A percentile compares a stretch with the other conserved stretches of the same genome.
Conservation (phyloP, 1,140 invertebrate genomes). For the Pygmarrhopalites habei region DNA sequence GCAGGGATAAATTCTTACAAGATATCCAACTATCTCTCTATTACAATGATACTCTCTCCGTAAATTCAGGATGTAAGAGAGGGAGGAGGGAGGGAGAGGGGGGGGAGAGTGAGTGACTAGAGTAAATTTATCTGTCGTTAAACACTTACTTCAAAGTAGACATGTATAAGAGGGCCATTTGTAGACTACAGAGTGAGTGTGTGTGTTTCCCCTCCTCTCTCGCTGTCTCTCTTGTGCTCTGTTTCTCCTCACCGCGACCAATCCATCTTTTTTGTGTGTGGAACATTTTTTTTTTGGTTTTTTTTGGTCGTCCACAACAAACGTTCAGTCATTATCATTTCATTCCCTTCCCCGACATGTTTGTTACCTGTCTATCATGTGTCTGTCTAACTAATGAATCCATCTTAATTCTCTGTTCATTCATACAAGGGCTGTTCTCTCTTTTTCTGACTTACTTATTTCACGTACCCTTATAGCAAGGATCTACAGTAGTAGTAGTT, state of each 20-base stretch:
- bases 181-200: too few species aligned
- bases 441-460: not conserved
- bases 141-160: too few species aligned
- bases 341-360: conserved; percentile 2
- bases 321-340: conserved; percentile 2
- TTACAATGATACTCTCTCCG: too few species aligned
- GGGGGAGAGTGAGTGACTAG: too few species aligned
- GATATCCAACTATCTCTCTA: too few species aligned
- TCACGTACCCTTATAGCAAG: not conserved
- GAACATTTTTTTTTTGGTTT: not conserved
- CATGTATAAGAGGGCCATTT: too few species aligned
- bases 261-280: not conserved
- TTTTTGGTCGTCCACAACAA: not conserved
- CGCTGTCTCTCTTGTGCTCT: not conserved
- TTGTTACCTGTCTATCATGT: conserved; percentile 13
- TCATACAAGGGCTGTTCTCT: not conserved
- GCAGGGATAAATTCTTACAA: too few species aligned
- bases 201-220: not conserved
- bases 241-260: not conserved
- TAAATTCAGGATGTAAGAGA: too few species aligned
- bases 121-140: not conserved
- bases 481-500: not conserved
- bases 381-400: conserved; percentile 15
- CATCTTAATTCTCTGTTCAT: not conserved
- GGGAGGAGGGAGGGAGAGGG: too few species aligned